These are phyloP conservation scores for Lanius ludovicianus DNA, from an alignment of 2,113 vertebrate species.

Conservation along the genomic window DNA sequence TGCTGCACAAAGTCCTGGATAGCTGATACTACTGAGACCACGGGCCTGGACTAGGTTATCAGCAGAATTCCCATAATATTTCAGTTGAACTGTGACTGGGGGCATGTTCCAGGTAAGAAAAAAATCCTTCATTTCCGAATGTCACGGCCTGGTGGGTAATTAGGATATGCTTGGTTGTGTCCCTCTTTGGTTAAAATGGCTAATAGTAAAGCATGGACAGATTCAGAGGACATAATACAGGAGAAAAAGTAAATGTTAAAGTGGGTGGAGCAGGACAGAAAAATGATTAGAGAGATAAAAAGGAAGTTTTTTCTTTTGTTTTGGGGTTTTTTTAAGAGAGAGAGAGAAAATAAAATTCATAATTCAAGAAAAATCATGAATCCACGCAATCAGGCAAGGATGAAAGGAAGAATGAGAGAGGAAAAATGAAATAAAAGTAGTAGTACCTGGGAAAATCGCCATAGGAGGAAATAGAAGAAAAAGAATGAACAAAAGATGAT, in stretches of 20 bases:
- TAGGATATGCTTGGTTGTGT: neutral
- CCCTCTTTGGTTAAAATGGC: neutral
- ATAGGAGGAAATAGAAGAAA: neutral
- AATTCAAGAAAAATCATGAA: neutral
- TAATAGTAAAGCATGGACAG: neutral
- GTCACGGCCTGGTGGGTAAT: neutral
- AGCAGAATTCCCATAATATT: neutral
- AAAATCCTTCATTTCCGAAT: neutral
- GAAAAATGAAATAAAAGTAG: neutral
- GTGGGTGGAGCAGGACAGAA: neutral
- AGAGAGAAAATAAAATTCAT: neutral
- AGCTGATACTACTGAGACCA: neutral
- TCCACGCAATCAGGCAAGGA: neutral
- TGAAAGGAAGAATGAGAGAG: neutral
- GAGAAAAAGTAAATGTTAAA: neutral
- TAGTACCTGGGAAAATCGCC: neutral
- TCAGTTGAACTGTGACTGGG: neutral
- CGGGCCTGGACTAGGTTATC: neutral
- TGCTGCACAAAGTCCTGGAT: neutral
- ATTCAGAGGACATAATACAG: neutral
- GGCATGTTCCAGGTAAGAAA: neutral
- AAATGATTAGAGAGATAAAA: neutral
- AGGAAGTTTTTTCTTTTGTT: neutral
- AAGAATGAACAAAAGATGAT: neutral
- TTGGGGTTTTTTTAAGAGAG: neutral